These are phyloP conservation scores for Lordiphosa mommai DNA, from an alignment of 1,140 invertebrate genomes.

Conservation along the genomic window DNA sequence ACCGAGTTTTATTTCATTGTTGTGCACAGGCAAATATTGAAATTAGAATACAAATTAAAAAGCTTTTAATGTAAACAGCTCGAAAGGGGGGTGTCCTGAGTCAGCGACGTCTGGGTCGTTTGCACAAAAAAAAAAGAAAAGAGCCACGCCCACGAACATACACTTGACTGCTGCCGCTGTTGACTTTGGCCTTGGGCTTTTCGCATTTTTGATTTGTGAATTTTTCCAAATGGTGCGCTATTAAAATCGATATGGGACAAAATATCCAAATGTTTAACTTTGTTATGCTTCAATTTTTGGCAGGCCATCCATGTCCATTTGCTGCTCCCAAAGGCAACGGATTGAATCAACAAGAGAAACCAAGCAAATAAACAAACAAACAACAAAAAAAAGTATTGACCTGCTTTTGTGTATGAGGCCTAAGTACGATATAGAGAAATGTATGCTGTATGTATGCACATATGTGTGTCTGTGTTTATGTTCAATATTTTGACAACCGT, in stretches of 20 bases:
- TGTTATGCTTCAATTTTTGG: no score
- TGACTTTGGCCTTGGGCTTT: slow-evolving; percentile 25
- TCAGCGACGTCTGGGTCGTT: slow-evolving; percentile 4
- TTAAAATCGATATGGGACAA: background rate
- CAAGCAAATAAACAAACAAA: slow-evolving; percentile 64
- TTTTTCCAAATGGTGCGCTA: slow-evolving; percentile 1
- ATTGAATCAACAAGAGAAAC: slow-evolving; percentile 65
- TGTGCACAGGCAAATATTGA: slow-evolving; percentile 68
- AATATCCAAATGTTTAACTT: no score
- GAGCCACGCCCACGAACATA: slow-evolving; percentile 24
- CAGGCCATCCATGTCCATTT: background rate
- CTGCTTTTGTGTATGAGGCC: slow-evolving; percentile 37
- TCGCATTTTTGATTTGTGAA: slow-evolving; percentile 47
- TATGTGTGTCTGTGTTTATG: slow-evolving; percentile 9
- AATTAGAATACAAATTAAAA: slow-evolving; percentile 77
- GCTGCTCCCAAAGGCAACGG: slow-evolving; percentile 20
- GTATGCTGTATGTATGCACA: no score
- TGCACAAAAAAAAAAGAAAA: background rate
- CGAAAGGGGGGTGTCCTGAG: background rate
- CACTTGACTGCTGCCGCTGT: slow-evolving; percentile 19
- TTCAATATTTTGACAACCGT: slow-evolving; percentile 64
- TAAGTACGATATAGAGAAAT: slow-evolving; percentile 25
- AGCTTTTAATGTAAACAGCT: slow-evolving; percentile 72
- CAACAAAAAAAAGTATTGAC: slow-evolving; percentile 54
- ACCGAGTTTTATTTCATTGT: slow-evolving; percentile 60